Conservation (phyloP, 2,797 vertebrate species). For the Perodicticus potto region DNA sequence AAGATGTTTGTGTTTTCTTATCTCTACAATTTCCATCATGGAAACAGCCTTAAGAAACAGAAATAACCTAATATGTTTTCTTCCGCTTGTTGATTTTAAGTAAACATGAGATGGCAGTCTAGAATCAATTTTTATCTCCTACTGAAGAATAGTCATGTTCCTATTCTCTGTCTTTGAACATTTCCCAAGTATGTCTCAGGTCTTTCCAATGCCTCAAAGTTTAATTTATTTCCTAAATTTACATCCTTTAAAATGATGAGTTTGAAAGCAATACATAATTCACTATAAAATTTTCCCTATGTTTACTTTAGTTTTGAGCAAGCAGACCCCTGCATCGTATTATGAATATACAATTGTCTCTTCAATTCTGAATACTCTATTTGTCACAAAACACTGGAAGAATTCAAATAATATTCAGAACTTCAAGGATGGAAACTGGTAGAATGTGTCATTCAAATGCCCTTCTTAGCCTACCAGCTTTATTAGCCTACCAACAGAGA, state of each 20-base stretch:
- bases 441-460: not conserved
- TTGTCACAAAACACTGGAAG: not conserved
- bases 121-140: constrained; percentile 15
- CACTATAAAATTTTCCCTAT: not conserved
- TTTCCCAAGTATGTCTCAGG: constrained; percentile 24
- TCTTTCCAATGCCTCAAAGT: not conserved
- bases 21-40: not conserved
- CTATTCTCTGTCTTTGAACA: not conserved
- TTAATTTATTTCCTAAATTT: constrained; percentile 8
- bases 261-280: constrained; percentile 14
- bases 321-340: not conserved
- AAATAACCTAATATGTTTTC: not conserved
- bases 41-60: constrained; percentile 49
- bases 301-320: constrained; percentile 33
- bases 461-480: not conserved
- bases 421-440: not conserved
- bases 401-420: not conserved
- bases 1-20: constrained; percentile 2
- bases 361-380: constrained; percentile 13
- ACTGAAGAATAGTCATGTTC: not conserved
- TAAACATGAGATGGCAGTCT: not conserved
- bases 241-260: not conserved
- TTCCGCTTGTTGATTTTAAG: not conserved
- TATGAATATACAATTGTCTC: not conserved
- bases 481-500: not conserved